Evolutionary conservation across 2,797 vertebrate species (phyloP).

Genomic region (Paguma larvata): DNA sequence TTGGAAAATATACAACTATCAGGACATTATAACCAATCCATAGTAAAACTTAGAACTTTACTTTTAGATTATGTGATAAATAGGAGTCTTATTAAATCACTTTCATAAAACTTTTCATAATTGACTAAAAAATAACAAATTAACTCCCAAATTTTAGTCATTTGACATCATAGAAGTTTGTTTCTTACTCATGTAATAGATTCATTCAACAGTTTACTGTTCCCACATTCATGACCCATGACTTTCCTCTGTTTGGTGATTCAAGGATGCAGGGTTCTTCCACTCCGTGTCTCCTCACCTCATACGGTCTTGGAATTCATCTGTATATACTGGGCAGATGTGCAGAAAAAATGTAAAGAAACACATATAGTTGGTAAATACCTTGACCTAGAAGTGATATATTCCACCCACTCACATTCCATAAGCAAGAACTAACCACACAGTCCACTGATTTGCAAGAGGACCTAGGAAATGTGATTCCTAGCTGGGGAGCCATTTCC

Average conservation of each 20-base stretch:
- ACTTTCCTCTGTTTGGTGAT: not conserved
- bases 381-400: not conserved
- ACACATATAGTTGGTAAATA: not conserved
- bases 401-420: not conserved
- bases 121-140: not conserved
- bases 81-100: conserved; percentile 46
- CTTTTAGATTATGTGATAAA: not conserved
- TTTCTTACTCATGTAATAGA: not conserved
- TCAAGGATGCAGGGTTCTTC: not conserved
- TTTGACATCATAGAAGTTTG: not conserved
- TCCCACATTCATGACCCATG: not conserved
- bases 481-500: not conserved
- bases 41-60: conserved; percentile 9
- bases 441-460: not conserved
- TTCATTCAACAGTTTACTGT: not conserved
- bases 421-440: not conserved
- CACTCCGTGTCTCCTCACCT: not conserved
- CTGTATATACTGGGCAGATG: not conserved
- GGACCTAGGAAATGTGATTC: not conserved
- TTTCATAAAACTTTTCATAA: conserved; percentile 31
- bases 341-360: not conserved
- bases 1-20: conserved; percentile 22
- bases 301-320: not conserved
- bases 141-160: not conserved
- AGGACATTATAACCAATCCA: not conserved